These are phyloP conservation scores for Metacarcinus magister DNA, from an alignment of 2,888 invertebrate genomes.

Conservation along the genomic window DNA sequence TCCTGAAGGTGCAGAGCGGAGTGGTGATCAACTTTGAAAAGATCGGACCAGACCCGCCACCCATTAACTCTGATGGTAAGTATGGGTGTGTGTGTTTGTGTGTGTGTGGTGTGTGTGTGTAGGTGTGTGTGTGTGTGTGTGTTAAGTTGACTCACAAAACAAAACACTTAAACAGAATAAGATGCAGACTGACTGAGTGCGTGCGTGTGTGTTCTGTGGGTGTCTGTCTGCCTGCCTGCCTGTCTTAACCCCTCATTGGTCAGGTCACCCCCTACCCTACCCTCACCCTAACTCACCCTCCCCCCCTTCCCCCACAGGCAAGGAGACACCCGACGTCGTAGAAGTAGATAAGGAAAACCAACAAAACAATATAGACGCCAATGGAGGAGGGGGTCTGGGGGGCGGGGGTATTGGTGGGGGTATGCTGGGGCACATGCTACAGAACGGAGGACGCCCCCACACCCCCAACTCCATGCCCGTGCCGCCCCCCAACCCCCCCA, in stretches of 20 bases:
- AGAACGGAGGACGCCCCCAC: slow-evolving; percentile 79
- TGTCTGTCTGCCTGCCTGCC: background rate
- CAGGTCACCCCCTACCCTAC: background rate
- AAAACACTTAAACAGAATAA: too few relatives aligned
- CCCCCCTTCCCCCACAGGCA: slow-evolving; percentile 60
- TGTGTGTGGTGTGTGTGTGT: slow-evolving; percentile 83
- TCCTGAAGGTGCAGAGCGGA: slow-evolving; percentile 98
- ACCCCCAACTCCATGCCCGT: slow-evolving; percentile 81
- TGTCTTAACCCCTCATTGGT: background rate
- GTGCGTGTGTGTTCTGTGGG: slow-evolving; percentile 83
- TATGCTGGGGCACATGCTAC: slow-evolving; percentile 76
- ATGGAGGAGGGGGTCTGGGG: slow-evolving; percentile 16
- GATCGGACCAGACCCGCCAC: slow-evolving; percentile 93
- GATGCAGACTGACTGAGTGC: background rate
- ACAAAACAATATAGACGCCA: slow-evolving; percentile 76
- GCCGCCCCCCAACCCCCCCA: slow-evolving; percentile 67
- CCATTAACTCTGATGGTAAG: slow-evolving; percentile 87
- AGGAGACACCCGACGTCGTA: slow-evolving; percentile 78
- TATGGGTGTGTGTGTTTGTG: background rate
- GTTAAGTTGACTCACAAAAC: too few relatives aligned
- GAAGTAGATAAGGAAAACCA: slow-evolving; percentile 82
- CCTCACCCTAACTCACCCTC: background rate
- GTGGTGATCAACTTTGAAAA: slow-evolving; percentile 99
- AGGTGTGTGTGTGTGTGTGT: too few relatives aligned
- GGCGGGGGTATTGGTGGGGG: slow-evolving; percentile 67